These are phyloP conservation scores for Standfussiana lucernea DNA, from an alignment of 2,888 invertebrate species.

Conservation along the genomic window DNA sequence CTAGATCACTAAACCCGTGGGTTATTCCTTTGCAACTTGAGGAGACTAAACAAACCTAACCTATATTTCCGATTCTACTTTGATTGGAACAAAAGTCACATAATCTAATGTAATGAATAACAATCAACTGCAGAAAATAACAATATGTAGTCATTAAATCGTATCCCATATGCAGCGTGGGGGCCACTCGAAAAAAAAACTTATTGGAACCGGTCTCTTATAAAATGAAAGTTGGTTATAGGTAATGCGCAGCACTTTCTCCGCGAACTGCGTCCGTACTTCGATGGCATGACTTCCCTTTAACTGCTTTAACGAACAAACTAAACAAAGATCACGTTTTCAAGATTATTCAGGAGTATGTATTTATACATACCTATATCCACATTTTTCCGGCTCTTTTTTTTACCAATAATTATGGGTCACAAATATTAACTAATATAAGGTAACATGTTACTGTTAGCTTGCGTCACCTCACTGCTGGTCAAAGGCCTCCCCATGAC, in stretches of 20 bases:
- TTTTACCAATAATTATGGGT: background rate
- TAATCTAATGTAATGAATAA: background rate
- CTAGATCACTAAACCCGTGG: background rate
- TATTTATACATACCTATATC: background rate
- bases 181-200: slow-evolving; percentile 69
- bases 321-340: background rate
- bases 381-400: slow-evolving; percentile 1
- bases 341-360: background rate
- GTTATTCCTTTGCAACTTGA: background rate
- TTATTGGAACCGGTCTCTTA: slow-evolving; percentile 79
- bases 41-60: background rate
- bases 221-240: slow-evolving; percentile 84
- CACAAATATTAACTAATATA: background rate
- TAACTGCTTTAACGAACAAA: slow-evolving; percentile 24
- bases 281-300: slow-evolving; percentile 42
- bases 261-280: slow-evolving; percentile 72
- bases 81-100: background rate
- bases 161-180: slow-evolving; percentile 40
- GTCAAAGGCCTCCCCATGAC: background rate
- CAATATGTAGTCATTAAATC: background rate
- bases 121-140: slow-evolving; percentile 12
- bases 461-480: background rate
- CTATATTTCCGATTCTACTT: background rate
- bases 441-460: background rate
- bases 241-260: slow-evolving; percentile 84